Conservation (phyloP, 2,888 invertebrate species). For the Zaprionus obscuricornis region DNA sequence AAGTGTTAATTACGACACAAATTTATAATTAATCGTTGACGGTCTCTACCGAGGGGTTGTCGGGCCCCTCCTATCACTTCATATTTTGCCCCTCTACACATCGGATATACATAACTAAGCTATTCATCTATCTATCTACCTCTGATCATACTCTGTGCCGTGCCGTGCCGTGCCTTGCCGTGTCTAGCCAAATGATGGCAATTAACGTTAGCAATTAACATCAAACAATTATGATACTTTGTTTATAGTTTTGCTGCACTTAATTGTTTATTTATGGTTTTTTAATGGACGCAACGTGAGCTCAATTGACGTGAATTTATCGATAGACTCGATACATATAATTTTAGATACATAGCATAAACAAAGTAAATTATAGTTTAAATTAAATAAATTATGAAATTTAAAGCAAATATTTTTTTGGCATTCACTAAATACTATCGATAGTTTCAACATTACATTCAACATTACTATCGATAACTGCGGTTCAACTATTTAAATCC, state of each 20-base stretch:
- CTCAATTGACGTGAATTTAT: constrained; percentile 11
- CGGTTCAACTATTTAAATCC: background rate
- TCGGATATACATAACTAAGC: too few relatives aligned
- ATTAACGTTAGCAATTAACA: constrained; percentile 70
- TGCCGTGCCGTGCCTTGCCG: constrained; percentile 44
- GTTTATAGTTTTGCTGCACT: constrained; percentile 54
- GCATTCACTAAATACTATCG: too few relatives aligned
- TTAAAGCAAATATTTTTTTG: too few relatives aligned
- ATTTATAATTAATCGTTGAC: constrained; percentile 72
- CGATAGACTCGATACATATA: constrained; percentile 4
- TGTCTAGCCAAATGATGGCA: constrained; percentile 70
- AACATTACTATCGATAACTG: too few relatives aligned
- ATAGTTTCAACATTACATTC: too few relatives aligned
- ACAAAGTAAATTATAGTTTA: too few relatives aligned
- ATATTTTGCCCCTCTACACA: background rate
- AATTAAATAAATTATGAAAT: too few relatives aligned
- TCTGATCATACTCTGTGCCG: too few relatives aligned
- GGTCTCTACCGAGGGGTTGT: constrained; percentile 18
- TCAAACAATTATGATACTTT: constrained; percentile 74
- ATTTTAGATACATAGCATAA: too few relatives aligned
- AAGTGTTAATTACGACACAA: constrained; percentile 80
- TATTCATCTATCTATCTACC: too few relatives aligned
- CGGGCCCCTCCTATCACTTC: background rate
- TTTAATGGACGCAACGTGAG: constrained; percentile 60
- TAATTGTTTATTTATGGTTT: constrained; percentile 71